These are phyloP conservation scores for Coelopa frigida DNA, from an alignment of 1,140 invertebrate species.

Conservation along the genomic window DNA sequence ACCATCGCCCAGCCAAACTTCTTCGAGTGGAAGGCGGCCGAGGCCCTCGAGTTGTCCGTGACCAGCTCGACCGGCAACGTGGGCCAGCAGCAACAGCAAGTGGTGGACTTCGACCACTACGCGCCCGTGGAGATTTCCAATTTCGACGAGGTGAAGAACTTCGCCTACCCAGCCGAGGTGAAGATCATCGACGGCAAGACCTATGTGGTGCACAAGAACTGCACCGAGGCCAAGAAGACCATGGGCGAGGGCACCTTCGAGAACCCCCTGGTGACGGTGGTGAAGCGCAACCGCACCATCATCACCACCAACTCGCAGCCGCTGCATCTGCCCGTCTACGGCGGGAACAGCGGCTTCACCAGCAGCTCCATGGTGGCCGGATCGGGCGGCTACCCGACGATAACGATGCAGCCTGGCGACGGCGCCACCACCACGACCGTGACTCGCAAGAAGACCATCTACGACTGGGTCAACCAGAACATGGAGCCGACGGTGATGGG, in stretches of 20 bases:
- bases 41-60: slow-evolving; percentile 19
- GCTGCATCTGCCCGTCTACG: not conserved
- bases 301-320: slow-evolving; percentile 9
- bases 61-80: not conserved
- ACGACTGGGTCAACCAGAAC: slow-evolving; percentile 26
- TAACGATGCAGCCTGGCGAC: slow-evolving; percentile 11
- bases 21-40: slow-evolving; percentile 31
- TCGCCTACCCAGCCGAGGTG: slow-evolving; percentile 35
- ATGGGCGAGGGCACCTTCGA: slow-evolving; percentile 18
- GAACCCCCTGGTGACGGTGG: slow-evolving; percentile 9
- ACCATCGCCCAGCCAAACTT: slow-evolving; percentile 30
- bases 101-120: slow-evolving; percentile 19
- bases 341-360: slow-evolving; percentile 1
- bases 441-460: slow-evolving; percentile 21
- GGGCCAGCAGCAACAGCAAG: slow-evolving; percentile 20
- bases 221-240: slow-evolving; percentile 27
- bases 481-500: slow-evolving; percentile 30
- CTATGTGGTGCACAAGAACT: slow-evolving; percentile 37
- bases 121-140: slow-evolving; percentile 28
- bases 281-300: slow-evolving; percentile 17
- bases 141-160: slow-evolving; percentile 37
- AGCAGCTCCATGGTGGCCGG: not conserved
- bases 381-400: slow-evolving; percentile 8
- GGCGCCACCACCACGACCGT: slow-evolving; percentile 16
- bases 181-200: slow-evolving; percentile 38